Evolutionary conservation across 2,113 vertebrate genomes (phyloP).

Genomic region (Condylura cristata): DNA sequence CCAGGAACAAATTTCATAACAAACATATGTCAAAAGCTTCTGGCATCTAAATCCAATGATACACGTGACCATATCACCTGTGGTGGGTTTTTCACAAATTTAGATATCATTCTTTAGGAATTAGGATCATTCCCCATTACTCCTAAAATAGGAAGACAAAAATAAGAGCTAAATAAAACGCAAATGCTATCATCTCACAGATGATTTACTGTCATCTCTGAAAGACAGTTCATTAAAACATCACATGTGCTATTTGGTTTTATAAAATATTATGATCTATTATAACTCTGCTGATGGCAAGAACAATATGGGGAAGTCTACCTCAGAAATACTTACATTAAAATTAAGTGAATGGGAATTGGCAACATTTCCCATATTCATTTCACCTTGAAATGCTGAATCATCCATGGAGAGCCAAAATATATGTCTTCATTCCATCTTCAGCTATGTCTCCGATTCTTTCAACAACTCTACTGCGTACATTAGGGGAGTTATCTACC

Average conservation of each 20-base stretch:
- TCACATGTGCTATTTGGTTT: neutral
- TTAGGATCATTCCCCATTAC: neutral
- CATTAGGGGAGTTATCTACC: neutral
- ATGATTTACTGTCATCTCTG: neutral
- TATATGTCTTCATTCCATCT: constrained; percentile 38
- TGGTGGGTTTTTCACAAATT: neutral
- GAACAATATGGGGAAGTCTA: neutral
- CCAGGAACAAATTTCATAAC: neutral
- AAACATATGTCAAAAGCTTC: neutral
- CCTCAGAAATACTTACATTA: neutral
- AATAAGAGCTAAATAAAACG: neutral
- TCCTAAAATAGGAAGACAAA: constrained; percentile 10
- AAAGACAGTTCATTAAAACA: neutral
- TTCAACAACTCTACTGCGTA: constrained; percentile 36
- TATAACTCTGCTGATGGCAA: neutral
- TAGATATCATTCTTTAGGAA: constrained; percentile 22
- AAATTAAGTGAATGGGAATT: constrained; percentile 67
- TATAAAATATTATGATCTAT: neutral
- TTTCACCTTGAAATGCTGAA: constrained; percentile 76
- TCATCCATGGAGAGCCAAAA: constrained; percentile 65
- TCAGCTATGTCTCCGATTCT: constrained; percentile 39
- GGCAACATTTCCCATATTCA: constrained; percentile 73
- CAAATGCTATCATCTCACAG: neutral
- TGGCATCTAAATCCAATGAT: neutral
- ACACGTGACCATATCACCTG: neutral